These are phyloP conservation scores for Phrynocephalus versicolor DNA, from an alignment of 2,113 vertebrate genomes.

Conservation along the genomic window DNA sequence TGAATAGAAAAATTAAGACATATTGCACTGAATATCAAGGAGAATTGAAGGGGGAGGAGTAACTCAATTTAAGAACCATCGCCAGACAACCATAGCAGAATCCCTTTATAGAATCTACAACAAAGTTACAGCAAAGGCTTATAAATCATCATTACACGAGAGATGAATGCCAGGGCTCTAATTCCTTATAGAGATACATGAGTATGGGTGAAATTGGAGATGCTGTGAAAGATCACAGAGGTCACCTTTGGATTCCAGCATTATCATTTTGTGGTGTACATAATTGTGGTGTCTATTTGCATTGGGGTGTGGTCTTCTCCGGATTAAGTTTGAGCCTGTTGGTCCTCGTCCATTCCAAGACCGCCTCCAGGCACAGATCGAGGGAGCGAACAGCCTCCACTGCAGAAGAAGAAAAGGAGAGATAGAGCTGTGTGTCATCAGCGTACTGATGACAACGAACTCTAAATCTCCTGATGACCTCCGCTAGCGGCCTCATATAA, in stretches of 20 bases:
- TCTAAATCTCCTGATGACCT: too few relatives aligned
- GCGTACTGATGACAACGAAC: too few relatives aligned
- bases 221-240: not conserved
- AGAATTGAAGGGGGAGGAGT: conserved; percentile 36
- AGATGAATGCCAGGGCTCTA: not conserved
- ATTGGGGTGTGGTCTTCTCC: too few relatives aligned
- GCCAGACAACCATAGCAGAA: conserved; percentile 43
- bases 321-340: too few relatives aligned
- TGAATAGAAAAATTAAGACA: conserved; percentile 49
- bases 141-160: conserved; percentile 31
- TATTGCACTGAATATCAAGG: conserved; percentile 19
- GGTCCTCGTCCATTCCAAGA: too few relatives aligned
- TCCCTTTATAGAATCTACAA: conserved; percentile 37
- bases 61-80: conserved; percentile 49
- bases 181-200: not conserved
- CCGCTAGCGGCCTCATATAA: too few relatives aligned
- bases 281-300: not conserved
- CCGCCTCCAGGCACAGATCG: too few relatives aligned
- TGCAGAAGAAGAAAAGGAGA: too few relatives aligned
- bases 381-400: too few relatives aligned
- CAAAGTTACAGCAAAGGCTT: not conserved
- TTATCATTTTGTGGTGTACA: not conserved
- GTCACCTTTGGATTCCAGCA: not conserved
- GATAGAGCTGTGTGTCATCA: too few relatives aligned
- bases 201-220: conserved; percentile 5